Evolutionary conservation across 2,113 vertebrate species (phyloP).

Genomic region (Clarias gariepinus): DNA sequence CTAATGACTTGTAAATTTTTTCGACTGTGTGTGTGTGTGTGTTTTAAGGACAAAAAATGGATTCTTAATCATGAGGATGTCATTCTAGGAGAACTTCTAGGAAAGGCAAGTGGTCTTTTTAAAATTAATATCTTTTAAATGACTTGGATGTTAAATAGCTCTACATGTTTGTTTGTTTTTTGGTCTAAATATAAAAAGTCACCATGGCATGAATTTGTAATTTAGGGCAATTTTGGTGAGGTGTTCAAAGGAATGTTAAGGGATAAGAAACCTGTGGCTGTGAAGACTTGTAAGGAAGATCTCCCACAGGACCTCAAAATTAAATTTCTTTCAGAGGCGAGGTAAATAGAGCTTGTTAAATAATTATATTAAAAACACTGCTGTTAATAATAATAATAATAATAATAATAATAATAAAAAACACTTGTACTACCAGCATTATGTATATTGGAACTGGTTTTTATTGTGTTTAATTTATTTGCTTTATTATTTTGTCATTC

Average conservation of each 20-base stretch:
- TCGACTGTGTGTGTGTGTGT: background rate
- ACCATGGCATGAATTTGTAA: background rate
- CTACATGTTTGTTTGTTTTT: background rate
- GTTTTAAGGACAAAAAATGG: slow-evolving; percentile 76
- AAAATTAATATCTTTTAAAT: background rate
- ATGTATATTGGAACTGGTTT: background rate
- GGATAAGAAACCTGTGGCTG: slow-evolving; percentile 89
- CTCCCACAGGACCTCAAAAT: slow-evolving; percentile 95
- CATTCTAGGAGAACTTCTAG: slow-evolving; percentile 86
- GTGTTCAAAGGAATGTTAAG: slow-evolving; percentile 92
- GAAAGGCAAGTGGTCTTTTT: slow-evolving; percentile 81
- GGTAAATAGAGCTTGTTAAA: slow-evolving; percentile 65
- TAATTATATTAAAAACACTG: background rate
- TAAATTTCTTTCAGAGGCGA: slow-evolving; percentile 95
- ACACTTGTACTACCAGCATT: background rate
- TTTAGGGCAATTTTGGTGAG: slow-evolving; percentile 94
- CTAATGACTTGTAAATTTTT: too few relatives aligned
- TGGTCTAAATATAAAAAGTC: background rate
- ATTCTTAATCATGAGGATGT: slow-evolving; percentile 96
- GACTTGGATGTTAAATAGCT: background rate
- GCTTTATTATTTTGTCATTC: background rate
- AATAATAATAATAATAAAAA: background rate
- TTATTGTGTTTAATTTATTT: background rate
- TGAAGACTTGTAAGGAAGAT: slow-evolving; percentile 98
- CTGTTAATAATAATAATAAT: background rate